Percentiles rank a stretch among this genome's conserved stretches.
phyloP scores from a whole-genome alignment of 2,888 invertebrate species.

The Leptinotarsa haldemani region DNA sequence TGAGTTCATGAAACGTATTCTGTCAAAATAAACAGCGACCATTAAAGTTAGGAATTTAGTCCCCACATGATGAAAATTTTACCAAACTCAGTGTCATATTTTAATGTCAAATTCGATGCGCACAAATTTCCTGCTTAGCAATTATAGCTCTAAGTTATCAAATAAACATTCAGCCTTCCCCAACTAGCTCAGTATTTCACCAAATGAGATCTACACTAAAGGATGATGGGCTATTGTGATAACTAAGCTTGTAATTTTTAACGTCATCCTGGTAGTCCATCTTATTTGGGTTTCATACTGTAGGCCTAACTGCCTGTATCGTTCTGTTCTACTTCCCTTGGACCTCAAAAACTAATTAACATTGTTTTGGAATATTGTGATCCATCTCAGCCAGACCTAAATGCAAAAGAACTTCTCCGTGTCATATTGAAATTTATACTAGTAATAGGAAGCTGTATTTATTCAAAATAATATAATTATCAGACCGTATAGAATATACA shows the following conservation, averaged over 20 bases:
- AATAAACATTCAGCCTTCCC: constrained; percentile 54
- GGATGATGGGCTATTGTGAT: constrained; percentile 57
- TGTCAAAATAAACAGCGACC: too few species aligned
- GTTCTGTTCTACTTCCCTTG: constrained; percentile 53
- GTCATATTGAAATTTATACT: too few species aligned
- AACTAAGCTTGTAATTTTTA: constrained; percentile 51
- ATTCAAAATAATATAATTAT: too few species aligned
- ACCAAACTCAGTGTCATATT: constrained; percentile 2
- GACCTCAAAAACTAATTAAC: constrained; percentile 37
- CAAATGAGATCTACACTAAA: constrained; percentile 47
- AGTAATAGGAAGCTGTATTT: too few species aligned
- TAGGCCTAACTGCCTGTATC: constrained; percentile 55
- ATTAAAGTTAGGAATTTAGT: neutral
- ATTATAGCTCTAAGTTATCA: constrained; percentile 41
- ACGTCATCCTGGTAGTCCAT: constrained; percentile 43
- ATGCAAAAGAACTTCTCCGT: too few species aligned
- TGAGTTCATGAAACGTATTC: too few species aligned
- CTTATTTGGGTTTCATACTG: constrained; percentile 50
- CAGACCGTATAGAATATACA: too few species aligned
- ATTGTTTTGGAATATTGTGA: constrained; percentile 14
- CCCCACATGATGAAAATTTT: neutral
- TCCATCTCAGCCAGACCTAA: neutral
- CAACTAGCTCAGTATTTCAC: constrained; percentile 55
- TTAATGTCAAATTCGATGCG: constrained; percentile 10
- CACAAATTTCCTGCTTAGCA: constrained; percentile 40